Percentiles rank a stretch among this genome's conserved stretches.
Conservation (phyloP, 2,113 vertebrate species). For the Dasypus novemcinctus region DNA sequence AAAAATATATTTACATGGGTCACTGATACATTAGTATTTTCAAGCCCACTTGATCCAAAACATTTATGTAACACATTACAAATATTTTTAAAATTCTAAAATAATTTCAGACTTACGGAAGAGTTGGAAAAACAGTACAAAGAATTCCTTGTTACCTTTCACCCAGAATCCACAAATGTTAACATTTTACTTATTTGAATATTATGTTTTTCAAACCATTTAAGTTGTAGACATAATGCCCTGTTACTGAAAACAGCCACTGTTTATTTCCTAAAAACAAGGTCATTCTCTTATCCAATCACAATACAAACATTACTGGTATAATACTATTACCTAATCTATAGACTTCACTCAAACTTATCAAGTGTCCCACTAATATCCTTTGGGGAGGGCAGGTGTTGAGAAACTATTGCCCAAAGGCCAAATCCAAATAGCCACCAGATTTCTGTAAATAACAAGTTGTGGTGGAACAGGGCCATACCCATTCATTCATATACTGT, state of each 20-base stretch:
- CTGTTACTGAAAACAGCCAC: background rate
- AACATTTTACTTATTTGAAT: background rate
- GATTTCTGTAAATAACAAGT: slow-evolving; percentile 3
- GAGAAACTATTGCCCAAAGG: background rate
- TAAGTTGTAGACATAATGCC: background rate
- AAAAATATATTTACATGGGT: background rate
- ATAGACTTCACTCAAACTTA: background rate
- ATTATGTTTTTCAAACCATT: too few relatives aligned
- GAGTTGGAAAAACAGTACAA: background rate
- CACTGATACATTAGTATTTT: background rate
- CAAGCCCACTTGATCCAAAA: background rate
- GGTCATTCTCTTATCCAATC: background rate
- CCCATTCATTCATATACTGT: background rate
- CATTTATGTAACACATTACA: background rate
- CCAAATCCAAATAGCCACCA: background rate
- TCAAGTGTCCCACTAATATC: background rate
- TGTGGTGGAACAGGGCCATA: background rate
- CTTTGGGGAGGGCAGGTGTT: background rate
- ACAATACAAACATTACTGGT: background rate
- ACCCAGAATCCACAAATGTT: too few relatives aligned
- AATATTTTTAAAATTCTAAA: background rate
- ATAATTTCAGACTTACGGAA: background rate
- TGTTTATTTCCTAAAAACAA: background rate
- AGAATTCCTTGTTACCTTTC: background rate
- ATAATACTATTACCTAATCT: background rate